Evolutionary conservation across 2,888 invertebrate genomes (phyloP).

Genomic region (Pseudolycoriella hygida): DNA sequence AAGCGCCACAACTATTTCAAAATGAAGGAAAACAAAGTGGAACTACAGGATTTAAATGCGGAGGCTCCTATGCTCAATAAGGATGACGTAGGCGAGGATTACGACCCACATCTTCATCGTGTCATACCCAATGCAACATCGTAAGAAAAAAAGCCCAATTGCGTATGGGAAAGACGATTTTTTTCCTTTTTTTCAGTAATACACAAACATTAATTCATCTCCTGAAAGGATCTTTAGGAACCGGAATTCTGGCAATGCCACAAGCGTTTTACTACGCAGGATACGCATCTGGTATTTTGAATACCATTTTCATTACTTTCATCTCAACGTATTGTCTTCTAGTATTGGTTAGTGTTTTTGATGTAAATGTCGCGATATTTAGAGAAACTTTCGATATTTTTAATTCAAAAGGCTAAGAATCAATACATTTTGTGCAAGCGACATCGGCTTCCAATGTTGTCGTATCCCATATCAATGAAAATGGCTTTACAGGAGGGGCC

Average conservation of each 20-base stretch:
- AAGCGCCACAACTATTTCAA: too few species aligned
- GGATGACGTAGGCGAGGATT: constrained; percentile 19
- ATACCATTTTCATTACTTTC: constrained; percentile 67
- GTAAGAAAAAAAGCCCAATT: constrained; percentile 29
- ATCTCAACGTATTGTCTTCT: constrained; percentile 92
- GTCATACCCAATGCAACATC: constrained; percentile 43
- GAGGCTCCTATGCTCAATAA: too few species aligned
- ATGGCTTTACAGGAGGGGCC: constrained; percentile 62
- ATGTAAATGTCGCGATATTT: too few species aligned
- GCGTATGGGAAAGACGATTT: neutral
- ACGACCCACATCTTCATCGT: constrained; percentile 45
- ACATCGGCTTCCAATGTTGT: constrained; percentile 49
- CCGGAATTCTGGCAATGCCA: constrained; percentile 80
- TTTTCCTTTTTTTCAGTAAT: constrained; percentile 39
- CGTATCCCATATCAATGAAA: constrained; percentile 73
- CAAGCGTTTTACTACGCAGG: constrained; percentile 50
- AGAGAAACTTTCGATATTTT: neutral
- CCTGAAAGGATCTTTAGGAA: constrained; percentile 83
- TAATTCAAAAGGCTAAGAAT: constrained; percentile 18
- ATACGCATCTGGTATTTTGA: constrained; percentile 49
- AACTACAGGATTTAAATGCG: too few species aligned
- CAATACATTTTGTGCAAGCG: constrained; percentile 41
- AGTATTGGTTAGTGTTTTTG: constrained; percentile 36
- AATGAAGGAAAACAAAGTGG: too few species aligned
- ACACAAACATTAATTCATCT: constrained; percentile 74